A percentile compares a stretch with the other conserved stretches of the same genome.
These are phyloP conservation scores for Eristalis arbustorum DNA, from an alignment of 2,888 invertebrate species.

Conservation along the genomic window DNA sequence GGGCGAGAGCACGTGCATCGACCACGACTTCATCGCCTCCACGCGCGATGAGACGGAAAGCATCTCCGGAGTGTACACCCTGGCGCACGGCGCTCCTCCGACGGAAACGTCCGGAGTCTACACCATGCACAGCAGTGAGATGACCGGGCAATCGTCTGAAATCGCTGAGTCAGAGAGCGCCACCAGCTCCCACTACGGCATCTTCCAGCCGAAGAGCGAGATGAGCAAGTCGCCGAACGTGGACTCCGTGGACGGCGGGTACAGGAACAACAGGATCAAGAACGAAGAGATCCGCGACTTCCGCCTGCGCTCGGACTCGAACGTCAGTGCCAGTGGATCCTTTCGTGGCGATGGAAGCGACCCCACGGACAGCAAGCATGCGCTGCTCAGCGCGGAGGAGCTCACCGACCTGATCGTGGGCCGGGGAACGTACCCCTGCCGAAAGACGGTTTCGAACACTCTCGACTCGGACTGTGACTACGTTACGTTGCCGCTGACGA, in stretches of 20 bases:
- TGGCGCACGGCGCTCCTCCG: slow-evolving; percentile 84
- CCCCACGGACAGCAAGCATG: slow-evolving; percentile 89
- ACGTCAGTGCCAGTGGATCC: slow-evolving; percentile 88
- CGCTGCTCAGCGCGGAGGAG: slow-evolving; percentile 90
- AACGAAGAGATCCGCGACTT: slow-evolving; percentile 82
- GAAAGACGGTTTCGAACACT: slow-evolving; percentile 90
- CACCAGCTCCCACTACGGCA: slow-evolving; percentile 82
- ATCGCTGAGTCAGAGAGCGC: slow-evolving; percentile 82
- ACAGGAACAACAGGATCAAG: slow-evolving; percentile 80
- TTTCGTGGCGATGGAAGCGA: slow-evolving; percentile 95
- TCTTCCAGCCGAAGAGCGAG: slow-evolving; percentile 82
- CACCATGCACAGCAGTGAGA: slow-evolving; percentile 86
- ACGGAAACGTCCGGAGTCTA: slow-evolving; percentile 93
- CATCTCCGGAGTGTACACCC: slow-evolving; percentile 83
- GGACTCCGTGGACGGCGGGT: slow-evolving; percentile 83
- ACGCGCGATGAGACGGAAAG: slow-evolving; percentile 79
- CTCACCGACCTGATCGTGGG: slow-evolving; percentile 91
- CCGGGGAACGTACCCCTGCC: slow-evolving; percentile 87
- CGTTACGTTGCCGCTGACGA: slow-evolving; percentile 86
- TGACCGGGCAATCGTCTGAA: slow-evolving; percentile 83
- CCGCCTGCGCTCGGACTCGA: slow-evolving; percentile 88
- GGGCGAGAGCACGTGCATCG: slow-evolving; percentile 85
- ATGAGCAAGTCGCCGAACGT: slow-evolving; percentile 80
- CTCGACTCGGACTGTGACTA: slow-evolving; percentile 95
- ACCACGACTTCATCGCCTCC: slow-evolving; percentile 82